Percentiles rank a stretch among this genome's conserved stretches.
phyloP scores from a whole-genome alignment of 2,113 vertebrate genomes.

The Chascanopsetta lugubris region DNA sequence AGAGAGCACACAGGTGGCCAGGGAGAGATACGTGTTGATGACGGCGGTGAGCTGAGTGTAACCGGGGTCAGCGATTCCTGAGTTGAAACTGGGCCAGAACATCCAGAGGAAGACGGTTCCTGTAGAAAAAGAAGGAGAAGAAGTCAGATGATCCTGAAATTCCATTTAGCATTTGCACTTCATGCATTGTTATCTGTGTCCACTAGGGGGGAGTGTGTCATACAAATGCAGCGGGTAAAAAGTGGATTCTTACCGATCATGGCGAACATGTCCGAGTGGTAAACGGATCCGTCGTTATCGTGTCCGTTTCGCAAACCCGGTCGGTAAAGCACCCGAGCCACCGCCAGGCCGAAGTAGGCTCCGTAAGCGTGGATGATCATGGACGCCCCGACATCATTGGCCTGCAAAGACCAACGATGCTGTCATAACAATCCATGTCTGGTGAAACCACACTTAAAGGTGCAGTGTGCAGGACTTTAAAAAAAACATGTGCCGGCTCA shows the following conservation, averaged over 20 bases:
- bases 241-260: conserved; percentile 91
- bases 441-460: no score
- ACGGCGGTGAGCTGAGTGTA: conserved; percentile 76
- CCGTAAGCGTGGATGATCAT: conserved; percentile 97
- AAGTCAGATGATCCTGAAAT: background rate
- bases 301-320: conserved; percentile 82
- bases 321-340: conserved; percentile 85
- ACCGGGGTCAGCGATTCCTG: conserved; percentile 78
- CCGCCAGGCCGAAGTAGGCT: conserved; percentile 94
- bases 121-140: conserved; percentile 23
- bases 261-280: conserved; percentile 93
- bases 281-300: conserved; percentile 88
- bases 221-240: background rate
- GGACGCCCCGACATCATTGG: conserved; percentile 90
- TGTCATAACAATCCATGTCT: background rate
- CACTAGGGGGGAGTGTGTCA: conserved; percentile 54
- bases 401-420: conserved; percentile 74
- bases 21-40: conserved; percentile 92
- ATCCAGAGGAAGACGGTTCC: conserved; percentile 89
- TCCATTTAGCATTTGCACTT: no score
- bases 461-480: no score
- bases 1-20: conserved; percentile 86
- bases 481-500: no score
- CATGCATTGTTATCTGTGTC: conserved; percentile 8
- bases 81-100: conserved; percentile 98